phyloP scores from a whole-genome alignment of 2,888 invertebrate species.

The Pterostichus niger region DNA sequence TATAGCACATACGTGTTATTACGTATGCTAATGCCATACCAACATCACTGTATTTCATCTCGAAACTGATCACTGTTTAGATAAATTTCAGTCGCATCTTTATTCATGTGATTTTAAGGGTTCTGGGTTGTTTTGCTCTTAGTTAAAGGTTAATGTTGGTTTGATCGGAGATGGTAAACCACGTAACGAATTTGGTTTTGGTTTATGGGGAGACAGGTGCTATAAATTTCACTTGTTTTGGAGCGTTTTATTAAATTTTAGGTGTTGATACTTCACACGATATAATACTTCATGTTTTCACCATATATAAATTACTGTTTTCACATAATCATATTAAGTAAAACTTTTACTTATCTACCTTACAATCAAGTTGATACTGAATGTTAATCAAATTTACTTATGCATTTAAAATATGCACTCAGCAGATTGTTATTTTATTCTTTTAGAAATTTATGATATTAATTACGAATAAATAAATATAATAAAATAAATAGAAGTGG shows the following conservation, averaged over 20 bases:
- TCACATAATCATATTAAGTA: no score
- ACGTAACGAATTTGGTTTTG: slow-evolving; percentile 29
- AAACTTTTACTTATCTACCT: no score
- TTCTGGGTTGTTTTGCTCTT: slow-evolving; percentile 41
- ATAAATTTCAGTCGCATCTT: slow-evolving; percentile 57
- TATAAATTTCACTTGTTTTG: slow-evolving; percentile 20
- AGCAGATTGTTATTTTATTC: no score
- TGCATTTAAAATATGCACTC: no score
- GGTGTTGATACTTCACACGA: not conserved
- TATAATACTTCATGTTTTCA: no score
- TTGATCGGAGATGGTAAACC: slow-evolving; percentile 25
- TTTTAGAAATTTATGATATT: no score
- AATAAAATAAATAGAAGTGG: no score
- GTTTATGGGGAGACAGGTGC: slow-evolving; percentile 6
- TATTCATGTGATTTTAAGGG: slow-evolving; percentile 60
- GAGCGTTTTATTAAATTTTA: not conserved
- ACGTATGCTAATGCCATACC: slow-evolving; percentile 59
- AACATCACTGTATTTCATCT: slow-evolving; percentile 46
- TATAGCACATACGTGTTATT: slow-evolving; percentile 62
- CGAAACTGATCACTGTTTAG: slow-evolving; percentile 23
- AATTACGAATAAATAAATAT: no score
- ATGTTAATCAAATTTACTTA: no score
- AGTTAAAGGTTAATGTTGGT: slow-evolving; percentile 25
- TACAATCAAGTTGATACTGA: no score
- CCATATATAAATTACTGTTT: no score